These are phyloP conservation scores for Scaeva pyrastri DNA, from an alignment of 2,888 invertebrate genomes.

Conservation along the genomic window DNA sequence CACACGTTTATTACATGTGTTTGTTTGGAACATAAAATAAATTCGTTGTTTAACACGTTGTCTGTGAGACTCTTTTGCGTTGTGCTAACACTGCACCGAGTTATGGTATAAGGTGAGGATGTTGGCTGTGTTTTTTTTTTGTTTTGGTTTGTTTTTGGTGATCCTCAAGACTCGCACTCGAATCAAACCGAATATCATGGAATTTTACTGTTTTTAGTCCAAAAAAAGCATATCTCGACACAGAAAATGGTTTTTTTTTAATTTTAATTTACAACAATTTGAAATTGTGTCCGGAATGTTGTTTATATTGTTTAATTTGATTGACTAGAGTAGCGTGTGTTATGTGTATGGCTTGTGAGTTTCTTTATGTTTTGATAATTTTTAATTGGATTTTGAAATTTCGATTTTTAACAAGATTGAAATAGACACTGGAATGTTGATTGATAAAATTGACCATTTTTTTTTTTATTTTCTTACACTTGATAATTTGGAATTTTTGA, in stretches of 20 bases:
- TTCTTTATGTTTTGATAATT: background rate
- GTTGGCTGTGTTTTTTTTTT: no score
- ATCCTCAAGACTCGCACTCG: background rate
- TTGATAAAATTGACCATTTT: background rate
- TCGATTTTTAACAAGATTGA: background rate
- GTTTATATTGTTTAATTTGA: conserved; percentile 24
- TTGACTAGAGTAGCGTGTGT: background rate
- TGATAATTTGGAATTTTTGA: no score
- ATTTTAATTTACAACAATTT: conserved; percentile 27
- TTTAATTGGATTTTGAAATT: conserved; percentile 7
- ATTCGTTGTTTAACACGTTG: conserved; percentile 68
- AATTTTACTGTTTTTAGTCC: background rate
- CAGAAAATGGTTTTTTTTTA: background rate
- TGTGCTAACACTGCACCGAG: background rate
- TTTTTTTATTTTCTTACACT: no score
- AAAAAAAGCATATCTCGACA: background rate
- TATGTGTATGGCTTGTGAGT: background rate
- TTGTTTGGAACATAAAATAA: conserved; percentile 62
- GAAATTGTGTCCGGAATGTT: conserved; percentile 31
- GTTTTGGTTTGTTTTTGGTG: background rate
- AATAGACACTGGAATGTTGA: background rate
- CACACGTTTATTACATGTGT: conserved; percentile 64
- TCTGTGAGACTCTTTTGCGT: background rate
- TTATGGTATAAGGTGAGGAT: background rate
- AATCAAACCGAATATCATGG: background rate